Evolutionary conservation across 1,140 invertebrate species (phyloP).

Genomic region (Tetranychus urticae): DNA sequence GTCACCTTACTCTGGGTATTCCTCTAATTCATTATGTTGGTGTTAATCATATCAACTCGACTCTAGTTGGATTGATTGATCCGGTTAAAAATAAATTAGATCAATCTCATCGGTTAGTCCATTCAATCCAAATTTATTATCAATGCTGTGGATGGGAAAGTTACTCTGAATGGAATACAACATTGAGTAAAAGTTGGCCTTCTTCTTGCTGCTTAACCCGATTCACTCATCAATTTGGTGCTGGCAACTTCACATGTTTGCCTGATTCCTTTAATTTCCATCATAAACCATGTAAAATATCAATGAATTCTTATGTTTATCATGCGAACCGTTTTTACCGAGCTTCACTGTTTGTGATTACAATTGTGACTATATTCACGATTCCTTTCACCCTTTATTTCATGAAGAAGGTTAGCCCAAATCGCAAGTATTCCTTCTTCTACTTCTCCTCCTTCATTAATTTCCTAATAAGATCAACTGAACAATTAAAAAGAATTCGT

Average conservation of each 20-base stretch:
- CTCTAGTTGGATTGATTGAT: background rate
- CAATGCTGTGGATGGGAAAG: background rate
- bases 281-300: too few species aligned
- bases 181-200: background rate
- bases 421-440: too few species aligned
- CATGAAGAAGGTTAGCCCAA: too few species aligned
- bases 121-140: background rate
- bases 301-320: too few species aligned
- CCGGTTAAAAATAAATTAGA: background rate
- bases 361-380: too few species aligned
- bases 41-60: background rate
- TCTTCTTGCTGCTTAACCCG: background rate
- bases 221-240: background rate
- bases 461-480: too few species aligned
- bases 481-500: too few species aligned
- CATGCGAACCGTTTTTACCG: too few species aligned
- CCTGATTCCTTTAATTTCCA: constrained; percentile 7
- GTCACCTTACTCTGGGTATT: background rate
- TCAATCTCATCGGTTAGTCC: background rate
- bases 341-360: too few species aligned
- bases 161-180: background rate
- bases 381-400: too few species aligned
- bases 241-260: constrained; percentile 15
- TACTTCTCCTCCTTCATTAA: too few species aligned
- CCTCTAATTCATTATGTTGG: background rate